phyloP scores from a whole-genome alignment of 2,113 vertebrate species.

The Climacteris rufus region DNA sequence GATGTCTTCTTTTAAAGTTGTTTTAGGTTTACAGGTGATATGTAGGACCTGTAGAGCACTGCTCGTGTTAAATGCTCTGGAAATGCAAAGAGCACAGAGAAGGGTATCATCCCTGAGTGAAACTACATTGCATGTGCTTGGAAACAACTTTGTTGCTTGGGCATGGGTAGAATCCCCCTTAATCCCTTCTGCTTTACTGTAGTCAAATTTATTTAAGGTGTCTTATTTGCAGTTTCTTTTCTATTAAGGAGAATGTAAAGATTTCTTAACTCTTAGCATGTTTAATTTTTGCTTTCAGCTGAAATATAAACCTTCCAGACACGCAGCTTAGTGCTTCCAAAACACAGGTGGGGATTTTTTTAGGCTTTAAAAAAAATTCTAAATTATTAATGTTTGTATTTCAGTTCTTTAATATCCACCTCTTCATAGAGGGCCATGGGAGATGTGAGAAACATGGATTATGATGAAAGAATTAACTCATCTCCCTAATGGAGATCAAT shows the following conservation, averaged over 20 bases:
- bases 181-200: background rate
- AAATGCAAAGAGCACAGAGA: background rate
- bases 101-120: background rate
- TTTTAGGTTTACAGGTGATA: background rate
- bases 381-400: background rate
- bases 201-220: background rate
- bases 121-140: background rate
- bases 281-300: background rate
- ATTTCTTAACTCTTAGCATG: background rate
- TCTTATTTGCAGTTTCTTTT: conserved; percentile 5
- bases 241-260: background rate
- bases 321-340: background rate
- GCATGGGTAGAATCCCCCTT: background rate
- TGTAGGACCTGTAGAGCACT: background rate
- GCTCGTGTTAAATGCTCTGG: background rate
- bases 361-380: background rate
- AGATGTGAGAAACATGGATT: background rate
- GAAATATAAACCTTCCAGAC: background rate
- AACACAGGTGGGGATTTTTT: background rate
- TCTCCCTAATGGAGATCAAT: background rate
- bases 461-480: background rate
- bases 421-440: background rate
- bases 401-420: background rate
- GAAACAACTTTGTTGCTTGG: background rate
- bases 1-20: background rate